Percentiles rank a stretch among this genome's conserved stretches.
These are phyloP conservation scores for Zaprionus kolodkinae DNA, from an alignment of 1,140 invertebrate species.

Conservation along the genomic window DNA sequence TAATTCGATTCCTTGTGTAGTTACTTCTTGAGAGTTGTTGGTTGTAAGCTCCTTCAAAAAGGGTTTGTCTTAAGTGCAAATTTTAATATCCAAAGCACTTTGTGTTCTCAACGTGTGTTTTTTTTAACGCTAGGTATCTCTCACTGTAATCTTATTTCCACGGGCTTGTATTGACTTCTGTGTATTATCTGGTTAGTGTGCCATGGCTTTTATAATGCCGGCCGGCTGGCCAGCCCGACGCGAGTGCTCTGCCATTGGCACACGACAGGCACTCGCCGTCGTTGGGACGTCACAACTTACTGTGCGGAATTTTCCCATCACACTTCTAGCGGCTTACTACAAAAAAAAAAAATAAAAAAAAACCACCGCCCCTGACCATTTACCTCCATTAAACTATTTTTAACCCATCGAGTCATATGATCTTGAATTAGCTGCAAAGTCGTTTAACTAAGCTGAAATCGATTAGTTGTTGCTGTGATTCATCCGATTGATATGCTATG, in stretches of 20 bases:
- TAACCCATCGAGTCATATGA: conserved; percentile 44
- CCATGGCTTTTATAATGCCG: conserved; percentile 58
- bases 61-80: too few species aligned
- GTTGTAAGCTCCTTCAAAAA: conserved; percentile 1
- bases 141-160: conserved; percentile 9
- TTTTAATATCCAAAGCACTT: not conserved
- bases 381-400: conserved; percentile 56
- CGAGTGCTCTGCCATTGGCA: conserved; percentile 30
- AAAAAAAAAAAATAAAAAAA: conserved; percentile 58
- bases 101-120: not conserved
- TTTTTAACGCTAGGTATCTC: not conserved
- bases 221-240: not conserved
- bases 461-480: not conserved
- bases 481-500: not conserved
- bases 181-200: not conserved
- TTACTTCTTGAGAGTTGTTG: not conserved
- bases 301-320: conserved; percentile 60
- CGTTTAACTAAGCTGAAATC: conserved; percentile 6
- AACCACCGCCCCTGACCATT: conserved; percentile 46
- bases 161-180: conserved; percentile 34
- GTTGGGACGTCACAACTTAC: conserved; percentile 21
- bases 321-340: conserved; percentile 44
- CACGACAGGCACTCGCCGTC: conserved; percentile 50
- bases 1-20: not conserved
- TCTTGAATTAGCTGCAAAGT: conserved; percentile 40